These are phyloP conservation scores for Scaptomyza montana DNA, from an alignment of 1,140 invertebrate species.

Conservation along the genomic window DNA sequence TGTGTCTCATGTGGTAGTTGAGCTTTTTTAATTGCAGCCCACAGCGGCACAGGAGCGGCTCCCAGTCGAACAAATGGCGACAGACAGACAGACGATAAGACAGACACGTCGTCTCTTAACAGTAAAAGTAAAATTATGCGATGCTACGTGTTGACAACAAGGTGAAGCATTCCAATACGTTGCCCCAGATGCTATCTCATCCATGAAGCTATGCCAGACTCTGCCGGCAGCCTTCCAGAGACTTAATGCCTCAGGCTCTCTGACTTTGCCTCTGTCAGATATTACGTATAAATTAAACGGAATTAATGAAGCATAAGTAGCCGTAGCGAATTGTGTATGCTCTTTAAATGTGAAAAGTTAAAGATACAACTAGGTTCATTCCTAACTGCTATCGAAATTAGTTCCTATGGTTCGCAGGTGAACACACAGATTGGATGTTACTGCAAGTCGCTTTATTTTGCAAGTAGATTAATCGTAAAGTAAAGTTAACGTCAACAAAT, in stretches of 20 bases:
- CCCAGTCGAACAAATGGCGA: constrained; percentile 32
- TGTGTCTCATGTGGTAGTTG: constrained; percentile 57
- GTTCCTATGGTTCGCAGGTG: too few relatives aligned
- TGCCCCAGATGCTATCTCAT: constrained; percentile 58
- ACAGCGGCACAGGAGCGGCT: constrained; percentile 72
- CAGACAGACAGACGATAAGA: background rate
- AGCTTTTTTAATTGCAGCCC: constrained; percentile 73
- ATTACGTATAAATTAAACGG: constrained; percentile 70
- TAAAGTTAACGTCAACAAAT: too few relatives aligned
- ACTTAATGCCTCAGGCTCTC: constrained; percentile 10
- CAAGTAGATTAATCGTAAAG: too few relatives aligned
- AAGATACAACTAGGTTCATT: too few relatives aligned
- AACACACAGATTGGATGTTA: too few relatives aligned
- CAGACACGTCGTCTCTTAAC: constrained; percentile 53
- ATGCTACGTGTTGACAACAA: constrained; percentile 76
- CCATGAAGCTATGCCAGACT: constrained; percentile 14
- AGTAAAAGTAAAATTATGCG: constrained; percentile 80
- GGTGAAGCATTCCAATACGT: constrained; percentile 74
- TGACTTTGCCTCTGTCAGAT: constrained; percentile 55
- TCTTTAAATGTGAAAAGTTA: constrained; percentile 10
- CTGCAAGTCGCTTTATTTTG: too few relatives aligned
- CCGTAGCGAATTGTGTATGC: constrained; percentile 12
- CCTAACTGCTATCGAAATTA: too few relatives aligned
- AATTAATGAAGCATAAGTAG: constrained; percentile 26
- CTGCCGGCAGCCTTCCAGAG: background rate